Percentiles rank a stretch among this genome's conserved stretches.
Conservation (phyloP, 2,113 vertebrate species). For the Cyphomyrus plagiostoma region DNA sequence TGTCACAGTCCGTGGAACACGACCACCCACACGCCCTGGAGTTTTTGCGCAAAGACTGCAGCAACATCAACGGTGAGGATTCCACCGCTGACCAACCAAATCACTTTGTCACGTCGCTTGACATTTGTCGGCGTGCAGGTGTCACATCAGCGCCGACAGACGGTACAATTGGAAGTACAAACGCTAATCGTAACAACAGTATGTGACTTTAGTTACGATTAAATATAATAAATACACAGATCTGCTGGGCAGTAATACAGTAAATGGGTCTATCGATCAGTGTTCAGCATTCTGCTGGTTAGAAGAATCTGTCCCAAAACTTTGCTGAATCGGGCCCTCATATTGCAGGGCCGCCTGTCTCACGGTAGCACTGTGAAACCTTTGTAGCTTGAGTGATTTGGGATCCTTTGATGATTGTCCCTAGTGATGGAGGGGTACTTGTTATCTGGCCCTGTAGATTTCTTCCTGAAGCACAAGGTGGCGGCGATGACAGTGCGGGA, state of each 20-base stretch:
- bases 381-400: not conserved
- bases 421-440: not conserved
- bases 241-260: not conserved
- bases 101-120: not conserved
- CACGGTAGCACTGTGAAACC: not conserved
- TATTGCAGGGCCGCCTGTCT: not conserved
- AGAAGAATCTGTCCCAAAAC: not conserved
- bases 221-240: not conserved
- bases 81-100: not conserved
- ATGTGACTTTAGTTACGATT: not conserved
- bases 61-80: conserved; percentile 79
- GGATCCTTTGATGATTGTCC: not conserved
- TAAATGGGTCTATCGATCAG: not conserved
- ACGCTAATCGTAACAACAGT: not conserved
- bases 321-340: not conserved
- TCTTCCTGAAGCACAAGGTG: conserved; percentile 74
- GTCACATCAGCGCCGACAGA: not conserved
- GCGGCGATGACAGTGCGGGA: conserved; percentile 90
- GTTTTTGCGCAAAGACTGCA: conserved; percentile 91
- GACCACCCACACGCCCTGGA: conserved; percentile 91
- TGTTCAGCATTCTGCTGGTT: not conserved
- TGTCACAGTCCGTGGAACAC: conserved; percentile 92
- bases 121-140: not conserved
- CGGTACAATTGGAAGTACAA: not conserved
- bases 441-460: conserved; percentile 60